phyloP scores from a whole-genome alignment of 2,797 vertebrate genomes.

The Chiroxiphia lanceolata region DNA sequence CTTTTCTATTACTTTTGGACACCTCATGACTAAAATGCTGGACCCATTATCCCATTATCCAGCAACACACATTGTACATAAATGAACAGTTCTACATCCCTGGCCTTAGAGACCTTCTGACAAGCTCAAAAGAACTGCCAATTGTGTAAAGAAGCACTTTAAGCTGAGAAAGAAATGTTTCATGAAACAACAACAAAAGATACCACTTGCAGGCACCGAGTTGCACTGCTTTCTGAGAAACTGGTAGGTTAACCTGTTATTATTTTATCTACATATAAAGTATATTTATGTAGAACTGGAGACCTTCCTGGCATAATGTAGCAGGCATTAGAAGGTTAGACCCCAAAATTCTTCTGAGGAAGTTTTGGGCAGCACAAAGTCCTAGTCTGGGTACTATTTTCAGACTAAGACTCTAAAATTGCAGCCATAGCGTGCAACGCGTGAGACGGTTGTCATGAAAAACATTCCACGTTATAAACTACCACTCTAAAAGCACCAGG shows the following conservation, averaged over 20 bases:
- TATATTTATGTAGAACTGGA: neutral
- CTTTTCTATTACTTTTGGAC: neutral
- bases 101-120: neutral
- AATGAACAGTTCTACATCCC: neutral
- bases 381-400: constrained; percentile 31
- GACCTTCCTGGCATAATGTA: neutral
- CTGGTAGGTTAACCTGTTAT: neutral
- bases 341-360: neutral
- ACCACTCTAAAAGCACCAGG: constrained; percentile 53
- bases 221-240: neutral
- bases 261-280: neutral
- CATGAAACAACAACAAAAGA: neutral
- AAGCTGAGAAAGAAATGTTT: neutral
- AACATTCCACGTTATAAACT: constrained; percentile 60
- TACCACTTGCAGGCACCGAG: neutral
- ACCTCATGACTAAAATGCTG: neutral
- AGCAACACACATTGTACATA: neutral
- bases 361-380: neutral
- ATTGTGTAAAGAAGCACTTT: neutral
- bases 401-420: constrained; percentile 32
- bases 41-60: neutral
- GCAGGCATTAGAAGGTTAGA: neutral
- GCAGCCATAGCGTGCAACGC: constrained; percentile 47
- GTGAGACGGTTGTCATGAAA: constrained; percentile 64
- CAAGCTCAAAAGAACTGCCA: neutral